A percentile compares a stretch with the other conserved stretches of the same genome.
phyloP scores from a whole-genome alignment of 2,888 invertebrate genomes.

The Euplexia lucipara region DNA sequence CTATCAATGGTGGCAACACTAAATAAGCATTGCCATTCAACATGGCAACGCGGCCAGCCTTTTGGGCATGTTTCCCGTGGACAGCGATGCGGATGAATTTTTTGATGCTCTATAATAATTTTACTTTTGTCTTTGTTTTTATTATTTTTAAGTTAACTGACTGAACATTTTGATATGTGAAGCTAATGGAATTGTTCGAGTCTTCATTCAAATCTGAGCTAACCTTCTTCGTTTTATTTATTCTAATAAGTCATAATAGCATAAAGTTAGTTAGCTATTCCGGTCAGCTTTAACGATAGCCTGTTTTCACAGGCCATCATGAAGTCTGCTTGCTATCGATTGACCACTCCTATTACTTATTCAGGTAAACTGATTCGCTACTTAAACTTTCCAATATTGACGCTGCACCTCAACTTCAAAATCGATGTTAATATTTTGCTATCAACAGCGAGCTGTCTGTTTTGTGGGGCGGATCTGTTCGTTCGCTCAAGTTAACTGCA shows the following conservation, averaged over 20 bases:
- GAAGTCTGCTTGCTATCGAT: slow-evolving; percentile 4
- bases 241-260: not conserved
- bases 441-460: not conserved
- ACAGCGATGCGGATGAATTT: too few relatives aligned
- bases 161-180: slow-evolving; percentile 35
- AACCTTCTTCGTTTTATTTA: not conserved
- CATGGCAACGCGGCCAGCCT: too few relatives aligned
- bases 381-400: slow-evolving; percentile 5
- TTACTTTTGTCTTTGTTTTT: too few relatives aligned
- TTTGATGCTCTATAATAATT: too few relatives aligned
- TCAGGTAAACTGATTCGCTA: slow-evolving; percentile 5
- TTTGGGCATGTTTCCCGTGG: too few relatives aligned
- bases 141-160: too few relatives aligned
- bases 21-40: too few relatives aligned
- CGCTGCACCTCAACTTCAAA: slow-evolving; percentile 14
- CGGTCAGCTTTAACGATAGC: too few relatives aligned
- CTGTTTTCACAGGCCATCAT: not conserved
- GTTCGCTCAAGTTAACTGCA: slow-evolving; percentile 33
- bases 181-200: slow-evolving; percentile 15
- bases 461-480: slow-evolving; percentile 19
- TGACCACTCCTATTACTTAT: slow-evolving; percentile 2
- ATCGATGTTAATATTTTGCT: slow-evolving; percentile 31
- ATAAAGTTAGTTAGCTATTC: too few relatives aligned
- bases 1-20: too few relatives aligned
- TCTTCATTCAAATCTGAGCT: slow-evolving; percentile 4